Conservation (phyloP, 2,888 invertebrate genomes). For the Hypomecis punctinalis region DNA sequence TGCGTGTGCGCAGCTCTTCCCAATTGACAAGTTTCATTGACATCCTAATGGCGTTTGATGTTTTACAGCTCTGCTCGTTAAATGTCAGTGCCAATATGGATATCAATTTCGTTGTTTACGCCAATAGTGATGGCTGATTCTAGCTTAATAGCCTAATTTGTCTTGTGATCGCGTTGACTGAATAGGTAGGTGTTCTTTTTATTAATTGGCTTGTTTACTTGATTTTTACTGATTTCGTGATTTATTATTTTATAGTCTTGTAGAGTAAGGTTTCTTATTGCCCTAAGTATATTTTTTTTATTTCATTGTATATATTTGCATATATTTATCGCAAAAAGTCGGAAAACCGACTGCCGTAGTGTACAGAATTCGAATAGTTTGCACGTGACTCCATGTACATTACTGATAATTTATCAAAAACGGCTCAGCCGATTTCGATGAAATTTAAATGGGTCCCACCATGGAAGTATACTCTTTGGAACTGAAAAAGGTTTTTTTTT, state of each 20-base stretch:
- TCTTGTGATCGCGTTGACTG: neutral
- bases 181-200: neutral
- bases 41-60: conserved; percentile 47
- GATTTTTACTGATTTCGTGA: neutral
- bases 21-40: conserved; percentile 61
- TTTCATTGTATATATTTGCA: no score
- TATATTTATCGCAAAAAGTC: no score
- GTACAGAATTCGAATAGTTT: no score
- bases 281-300: no score
- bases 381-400: no score
- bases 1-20: conserved; percentile 52
- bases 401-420: no score
- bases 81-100: conserved; percentile 33
- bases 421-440: no score
- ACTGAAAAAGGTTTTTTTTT: no score
- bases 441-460: no score
- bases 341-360: no score
- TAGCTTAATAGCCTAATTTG: conserved; percentile 2
- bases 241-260: neutral
- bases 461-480: no score
- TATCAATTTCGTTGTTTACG: conserved; percentile 25
- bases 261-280: no score
- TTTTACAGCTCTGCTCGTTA: conserved; percentile 36
- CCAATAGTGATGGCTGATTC: conserved; percentile 2
- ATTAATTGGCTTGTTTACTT: neutral